Conservation (phyloP, 2,888 invertebrate species). For the Clistopyga incitator region DNA sequence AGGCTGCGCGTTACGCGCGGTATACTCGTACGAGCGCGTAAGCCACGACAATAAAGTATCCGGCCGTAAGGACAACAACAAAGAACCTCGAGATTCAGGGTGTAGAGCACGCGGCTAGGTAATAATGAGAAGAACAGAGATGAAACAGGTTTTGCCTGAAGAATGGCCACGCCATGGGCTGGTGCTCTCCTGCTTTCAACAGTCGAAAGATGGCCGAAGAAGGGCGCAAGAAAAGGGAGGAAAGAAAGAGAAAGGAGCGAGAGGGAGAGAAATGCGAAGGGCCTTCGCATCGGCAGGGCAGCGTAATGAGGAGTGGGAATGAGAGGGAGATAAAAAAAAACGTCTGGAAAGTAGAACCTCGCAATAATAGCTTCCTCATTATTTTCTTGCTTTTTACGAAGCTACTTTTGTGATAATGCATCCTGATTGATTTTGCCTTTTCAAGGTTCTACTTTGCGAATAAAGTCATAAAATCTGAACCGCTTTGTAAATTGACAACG, state of each 20-base stretch:
- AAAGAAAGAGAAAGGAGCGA: constrained; percentile 43
- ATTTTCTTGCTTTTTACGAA: too few relatives aligned
- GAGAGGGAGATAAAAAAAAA: not conserved
- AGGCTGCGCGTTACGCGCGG: constrained; percentile 9
- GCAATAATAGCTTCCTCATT: too few relatives aligned
- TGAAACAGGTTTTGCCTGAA: constrained; percentile 80
- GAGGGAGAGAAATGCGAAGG: constrained; percentile 52
- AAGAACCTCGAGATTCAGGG: constrained; percentile 69
- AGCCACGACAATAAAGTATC: constrained; percentile 78
- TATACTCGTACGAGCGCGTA: constrained; percentile 54
- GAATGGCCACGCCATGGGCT: constrained; percentile 73
- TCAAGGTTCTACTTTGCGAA: too few relatives aligned
- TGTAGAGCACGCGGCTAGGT: constrained; percentile 66
- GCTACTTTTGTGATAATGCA: too few relatives aligned
- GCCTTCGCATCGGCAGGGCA: constrained; percentile 14
- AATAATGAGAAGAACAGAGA: constrained; percentile 81
- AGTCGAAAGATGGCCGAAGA: constrained; percentile 58
- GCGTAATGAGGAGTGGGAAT: constrained; percentile 27
- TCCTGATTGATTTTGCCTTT: too few relatives aligned
- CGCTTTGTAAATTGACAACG: too few relatives aligned
- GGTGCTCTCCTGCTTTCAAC: constrained; percentile 41
- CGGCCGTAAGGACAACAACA: constrained; percentile 77
- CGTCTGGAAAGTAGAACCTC: too few relatives aligned
- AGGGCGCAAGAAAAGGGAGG: constrained; percentile 42
- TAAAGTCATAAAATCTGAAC: too few relatives aligned